Conservation (phyloP, 2,113 vertebrate genomes). For the Ceratotherium simum region DNA sequence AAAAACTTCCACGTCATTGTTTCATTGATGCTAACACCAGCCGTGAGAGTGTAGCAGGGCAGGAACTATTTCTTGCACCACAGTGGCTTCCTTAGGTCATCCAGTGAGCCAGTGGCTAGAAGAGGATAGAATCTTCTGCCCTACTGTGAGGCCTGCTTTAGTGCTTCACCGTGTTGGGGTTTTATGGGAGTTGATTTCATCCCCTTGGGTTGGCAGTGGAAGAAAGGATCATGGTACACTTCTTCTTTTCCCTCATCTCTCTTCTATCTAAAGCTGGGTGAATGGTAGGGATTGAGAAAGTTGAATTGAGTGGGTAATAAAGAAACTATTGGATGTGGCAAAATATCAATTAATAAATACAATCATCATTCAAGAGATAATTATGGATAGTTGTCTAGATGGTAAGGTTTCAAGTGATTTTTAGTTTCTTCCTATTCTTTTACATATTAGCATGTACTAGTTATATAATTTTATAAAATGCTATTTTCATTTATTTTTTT, state of each 20-base stretch:
- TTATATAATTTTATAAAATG: conserved; percentile 56
- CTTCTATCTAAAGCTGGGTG: not conserved
- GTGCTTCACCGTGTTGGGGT: not conserved
- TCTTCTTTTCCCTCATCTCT: not conserved
- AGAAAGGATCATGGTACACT: not conserved
- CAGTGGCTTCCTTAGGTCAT: not conserved
- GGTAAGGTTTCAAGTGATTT: conserved; percentile 1
- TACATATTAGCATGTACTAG: not conserved
- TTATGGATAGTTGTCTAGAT: conserved; percentile 9
- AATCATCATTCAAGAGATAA: conserved; percentile 5
- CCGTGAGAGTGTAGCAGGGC: not conserved
- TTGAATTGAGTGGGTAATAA: not conserved
- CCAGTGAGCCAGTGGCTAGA: not conserved
- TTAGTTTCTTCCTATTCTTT: not conserved
- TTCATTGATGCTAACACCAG: not conserved
- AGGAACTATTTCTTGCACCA: conserved; percentile 23
- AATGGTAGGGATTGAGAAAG: not conserved
- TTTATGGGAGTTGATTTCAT: conserved; percentile 19
- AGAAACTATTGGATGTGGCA: not conserved
- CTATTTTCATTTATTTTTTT: not conserved
- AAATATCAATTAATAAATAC: not conserved
- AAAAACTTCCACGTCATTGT: not conserved
- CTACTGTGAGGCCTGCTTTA: not conserved
- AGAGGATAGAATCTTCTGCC: not conserved
- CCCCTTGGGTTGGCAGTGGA: not conserved